These are phyloP conservation scores for Anthrax anthrax DNA, from an alignment of 2,888 invertebrate genomes.

Conservation along the genomic window DNA sequence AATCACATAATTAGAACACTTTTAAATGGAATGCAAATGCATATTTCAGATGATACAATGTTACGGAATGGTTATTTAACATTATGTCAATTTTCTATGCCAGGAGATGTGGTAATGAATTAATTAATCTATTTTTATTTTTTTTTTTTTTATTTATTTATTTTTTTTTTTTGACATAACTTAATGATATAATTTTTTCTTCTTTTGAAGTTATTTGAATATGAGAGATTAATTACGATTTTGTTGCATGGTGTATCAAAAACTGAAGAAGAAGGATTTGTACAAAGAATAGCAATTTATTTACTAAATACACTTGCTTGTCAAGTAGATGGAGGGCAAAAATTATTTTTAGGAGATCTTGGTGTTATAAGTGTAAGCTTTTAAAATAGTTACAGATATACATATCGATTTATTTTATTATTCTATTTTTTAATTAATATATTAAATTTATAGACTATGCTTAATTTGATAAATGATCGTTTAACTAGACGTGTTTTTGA, in stretches of 20 bases:
- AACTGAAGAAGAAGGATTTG: slow-evolving; percentile 76
- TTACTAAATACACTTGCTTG: slow-evolving; percentile 90
- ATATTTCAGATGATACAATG: slow-evolving; percentile 79
- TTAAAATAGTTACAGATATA: not conserved
- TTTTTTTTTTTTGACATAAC: too few species aligned
- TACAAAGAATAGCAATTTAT: slow-evolving; percentile 88
- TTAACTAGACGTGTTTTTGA: slow-evolving; percentile 67
- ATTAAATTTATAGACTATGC: slow-evolving; percentile 53
- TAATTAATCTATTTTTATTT: not conserved
- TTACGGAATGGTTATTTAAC: slow-evolving; percentile 93
- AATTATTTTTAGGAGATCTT: slow-evolving; percentile 76
- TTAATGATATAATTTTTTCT: not conserved
- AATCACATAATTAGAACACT: slow-evolving; percentile 67
- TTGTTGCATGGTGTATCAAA: slow-evolving; percentile 68
- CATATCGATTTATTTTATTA: slow-evolving; percentile 1
- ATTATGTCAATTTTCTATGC: slow-evolving; percentile 88
- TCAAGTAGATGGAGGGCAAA: slow-evolving; percentile 88
- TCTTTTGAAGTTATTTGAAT: slow-evolving; percentile 65
- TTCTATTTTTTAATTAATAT: not conserved
- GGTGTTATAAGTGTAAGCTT: slow-evolving; percentile 66
- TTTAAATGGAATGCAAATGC: slow-evolving; percentile 78
- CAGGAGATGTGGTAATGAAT: slow-evolving; percentile 75
- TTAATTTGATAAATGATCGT: slow-evolving; percentile 71
- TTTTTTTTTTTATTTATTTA: slow-evolving; percentile 3
- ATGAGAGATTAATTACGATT: slow-evolving; percentile 70